Evolutionary conservation across 2,797 vertebrate species (phyloP), one percentile per base, ranked within the genome.

Genomic region (Galago senegalensis): DNA sequence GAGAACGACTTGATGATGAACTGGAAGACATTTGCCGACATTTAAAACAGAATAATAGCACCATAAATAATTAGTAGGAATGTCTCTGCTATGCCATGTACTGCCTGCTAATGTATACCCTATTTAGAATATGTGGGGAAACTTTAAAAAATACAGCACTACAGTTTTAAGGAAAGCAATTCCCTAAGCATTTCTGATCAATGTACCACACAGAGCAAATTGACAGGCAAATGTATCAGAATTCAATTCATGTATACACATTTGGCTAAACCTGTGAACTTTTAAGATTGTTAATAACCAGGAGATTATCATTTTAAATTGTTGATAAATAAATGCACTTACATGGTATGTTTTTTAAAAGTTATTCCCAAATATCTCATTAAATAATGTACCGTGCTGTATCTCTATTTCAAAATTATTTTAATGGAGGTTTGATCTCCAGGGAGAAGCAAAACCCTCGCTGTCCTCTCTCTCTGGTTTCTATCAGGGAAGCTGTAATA

Each of bases 11-110:
- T 70, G 70, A 69, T 63, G 61, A 89, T 61, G 72, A 87, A 73
- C 43, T 56, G 85, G 53, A 84, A 96, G 95, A 86, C 76, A 93
- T 80, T 12, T 95, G 87, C 70, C 61, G 63, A 60, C n/a, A 86
- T 86, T 81, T 86, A 53, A 53, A 91, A 83, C 13, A 85, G 63
- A 53, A 34, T 9, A 81, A 85, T 11, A 93, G 70, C 61, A 80
- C 82, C 58, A 79, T 29, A 65, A 40, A 60, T 53, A 43, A 79
- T 40, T 76, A 89, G 3, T n/a, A 56, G n/a, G 23, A 70, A 43
- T 75, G 53, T 1, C 10, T 76, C 63, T 84, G 60, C 49, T 12
- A 13, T 14, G 69, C 8, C 37, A 25, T 18, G 13, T 7, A 34
- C 31, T 7, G 61, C 40, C 87, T 70, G 56, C 27, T 65, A 20